A percentile compares a stretch with the other conserved stretches of the same genome.
Evolutionary conservation across 2,888 invertebrate species (phyloP).

Genomic region (Lydus trimaculatus): DNA sequence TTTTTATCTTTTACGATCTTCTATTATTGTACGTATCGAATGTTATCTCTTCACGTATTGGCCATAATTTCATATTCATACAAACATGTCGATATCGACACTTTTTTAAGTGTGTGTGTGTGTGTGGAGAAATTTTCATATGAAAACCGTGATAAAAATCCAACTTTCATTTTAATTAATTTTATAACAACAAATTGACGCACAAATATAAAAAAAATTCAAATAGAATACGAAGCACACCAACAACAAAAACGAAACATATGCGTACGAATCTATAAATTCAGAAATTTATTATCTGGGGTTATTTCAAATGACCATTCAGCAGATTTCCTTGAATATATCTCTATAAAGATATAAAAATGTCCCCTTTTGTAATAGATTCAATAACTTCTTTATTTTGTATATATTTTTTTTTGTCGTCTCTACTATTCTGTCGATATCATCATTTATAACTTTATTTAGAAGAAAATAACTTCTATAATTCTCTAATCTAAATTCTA

Average conservation of each 20-base stretch:
- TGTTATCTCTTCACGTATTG: neutral
- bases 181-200: conserved; percentile 2
- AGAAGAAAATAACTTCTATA: conserved; percentile 26
- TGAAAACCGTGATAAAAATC: conserved; percentile 1
- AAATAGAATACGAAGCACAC: neutral
- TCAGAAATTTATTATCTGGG: conserved; percentile 42
- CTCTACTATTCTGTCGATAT: conserved; percentile 49
- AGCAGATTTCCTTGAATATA: conserved; percentile 45
- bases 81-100: conserved; percentile 4
- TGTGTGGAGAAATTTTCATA: neutral
- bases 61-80: neutral
- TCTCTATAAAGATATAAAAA: neutral
- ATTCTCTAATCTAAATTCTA: conserved; percentile 47
- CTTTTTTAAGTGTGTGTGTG: too few species aligned
- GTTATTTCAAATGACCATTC: conserved; percentile 47
- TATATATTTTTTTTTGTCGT: too few species aligned
- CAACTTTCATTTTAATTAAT: conserved; percentile 1
- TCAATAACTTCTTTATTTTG: too few species aligned
- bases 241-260: neutral
- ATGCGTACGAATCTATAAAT: conserved; percentile 31
- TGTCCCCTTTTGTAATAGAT: conserved; percentile 11
- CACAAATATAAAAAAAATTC: neutral
- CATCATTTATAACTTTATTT: conserved; percentile 50
- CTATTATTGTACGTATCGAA: neutral
- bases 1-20: conserved; percentile 2